These are phyloP conservation scores for Paralichthys olivaceus DNA, from an alignment of 2,113 vertebrate genomes.

Conservation along the genomic window DNA sequence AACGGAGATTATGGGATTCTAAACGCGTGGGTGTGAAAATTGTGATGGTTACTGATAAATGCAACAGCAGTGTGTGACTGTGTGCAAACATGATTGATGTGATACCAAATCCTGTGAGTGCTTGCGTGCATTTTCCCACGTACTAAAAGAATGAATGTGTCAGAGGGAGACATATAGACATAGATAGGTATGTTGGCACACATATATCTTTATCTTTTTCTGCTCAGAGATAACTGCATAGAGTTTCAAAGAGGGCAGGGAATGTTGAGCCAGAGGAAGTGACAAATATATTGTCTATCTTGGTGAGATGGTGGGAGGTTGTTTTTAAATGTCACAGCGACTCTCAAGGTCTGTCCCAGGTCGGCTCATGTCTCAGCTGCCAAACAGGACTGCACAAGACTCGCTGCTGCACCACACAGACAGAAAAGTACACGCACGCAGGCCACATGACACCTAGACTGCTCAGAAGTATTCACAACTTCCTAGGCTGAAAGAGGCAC, in stretches of 20 bases:
- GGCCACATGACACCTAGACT: constrained; percentile 9
- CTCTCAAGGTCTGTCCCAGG: constrained; percentile 50
- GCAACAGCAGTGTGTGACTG: not conserved
- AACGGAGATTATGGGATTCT: constrained; percentile 15
- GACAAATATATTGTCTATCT: constrained; percentile 53
- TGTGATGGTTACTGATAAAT: constrained; percentile 15
- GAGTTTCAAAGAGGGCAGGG: constrained; percentile 29
- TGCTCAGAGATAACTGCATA: constrained; percentile 9
- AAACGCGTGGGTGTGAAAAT: not conserved
- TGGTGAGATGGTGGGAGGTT: constrained; percentile 31
- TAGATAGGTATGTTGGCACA: constrained; percentile 11
- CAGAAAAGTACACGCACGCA: not conserved
- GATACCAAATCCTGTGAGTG: constrained; percentile 13
- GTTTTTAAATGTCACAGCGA: constrained; percentile 62
- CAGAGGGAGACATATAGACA: constrained; percentile 17
- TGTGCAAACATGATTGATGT: constrained; percentile 32
- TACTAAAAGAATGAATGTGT: constrained; percentile 1
- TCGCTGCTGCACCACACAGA: constrained; percentile 13
- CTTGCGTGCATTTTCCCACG: constrained; percentile 11
- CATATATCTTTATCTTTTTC: constrained; percentile 29
- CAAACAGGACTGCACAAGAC: constrained; percentile 19
- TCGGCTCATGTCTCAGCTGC: constrained; percentile 6
- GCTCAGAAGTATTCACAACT: not conserved
- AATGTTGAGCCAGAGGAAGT: constrained; percentile 4
- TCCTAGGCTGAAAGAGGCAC: not conserved